Percentiles rank a stretch among this genome's conserved stretches.
Evolutionary conservation across 2,888 invertebrate genomes (phyloP).

Genomic region (Acleris literana): DNA sequence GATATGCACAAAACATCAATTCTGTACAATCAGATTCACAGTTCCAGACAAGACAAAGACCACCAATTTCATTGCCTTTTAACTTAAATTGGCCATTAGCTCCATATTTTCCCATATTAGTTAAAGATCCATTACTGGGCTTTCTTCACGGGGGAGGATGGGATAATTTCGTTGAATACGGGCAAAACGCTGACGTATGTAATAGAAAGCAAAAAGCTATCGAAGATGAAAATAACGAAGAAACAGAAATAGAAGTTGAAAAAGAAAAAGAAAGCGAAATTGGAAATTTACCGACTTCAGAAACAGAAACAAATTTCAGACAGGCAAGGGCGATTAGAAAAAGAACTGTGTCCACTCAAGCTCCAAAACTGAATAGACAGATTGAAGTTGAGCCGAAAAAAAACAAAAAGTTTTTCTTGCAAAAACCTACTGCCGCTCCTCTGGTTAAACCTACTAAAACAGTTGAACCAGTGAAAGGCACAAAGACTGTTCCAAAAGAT

Average conservation of each 20-base stretch:
- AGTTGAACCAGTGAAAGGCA: conserved; percentile 48
- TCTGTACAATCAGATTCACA: conserved; percentile 46
- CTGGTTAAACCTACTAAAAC: conserved; percentile 60
- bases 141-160: conserved; percentile 78
- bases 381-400: conserved; percentile 49
- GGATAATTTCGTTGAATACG: conserved; percentile 83
- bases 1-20: conserved; percentile 46
- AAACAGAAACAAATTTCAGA: conserved; percentile 46
- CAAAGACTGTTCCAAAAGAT: conserved; percentile 50
- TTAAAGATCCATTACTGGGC: conserved; percentile 82
- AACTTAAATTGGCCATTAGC: conserved; percentile 79
- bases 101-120: conserved; percentile 80
- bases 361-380: conserved; percentile 49
- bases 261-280: conserved; percentile 38
- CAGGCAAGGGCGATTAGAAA: conserved; percentile 65
- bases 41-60: conserved; percentile 59
- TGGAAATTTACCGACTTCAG: conserved; percentile 13
- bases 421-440: conserved; percentile 46
- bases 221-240: conserved; percentile 34
- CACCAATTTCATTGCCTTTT: conserved; percentile 52
- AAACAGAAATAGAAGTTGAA: conserved; percentile 35
- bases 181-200: conserved; percentile 82
- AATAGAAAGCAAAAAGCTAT: conserved; percentile 63
- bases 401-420: conserved; percentile 55
- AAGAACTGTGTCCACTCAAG: conserved; percentile 54